Conservation (phyloP, 2,113 vertebrate genomes). For the Dendrocopos noguchii region DNA sequence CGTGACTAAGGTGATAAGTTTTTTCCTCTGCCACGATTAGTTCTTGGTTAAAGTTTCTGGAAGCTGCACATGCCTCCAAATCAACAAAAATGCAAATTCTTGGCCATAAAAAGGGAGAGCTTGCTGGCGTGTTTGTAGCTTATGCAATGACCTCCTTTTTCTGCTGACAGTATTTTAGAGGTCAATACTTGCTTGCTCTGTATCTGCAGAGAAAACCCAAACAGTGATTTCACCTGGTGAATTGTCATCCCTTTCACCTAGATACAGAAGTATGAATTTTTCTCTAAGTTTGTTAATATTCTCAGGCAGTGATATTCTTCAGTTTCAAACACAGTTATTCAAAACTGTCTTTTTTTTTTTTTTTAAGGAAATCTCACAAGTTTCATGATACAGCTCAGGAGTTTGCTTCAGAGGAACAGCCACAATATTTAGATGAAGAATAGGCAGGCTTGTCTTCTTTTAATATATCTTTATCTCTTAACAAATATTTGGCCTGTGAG, state of each 20-base stretch:
- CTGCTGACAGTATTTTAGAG: neutral
- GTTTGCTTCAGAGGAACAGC: neutral
- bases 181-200: neutral
- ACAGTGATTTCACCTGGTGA: neutral
- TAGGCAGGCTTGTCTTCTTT: neutral
- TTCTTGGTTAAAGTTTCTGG: constrained; percentile 3
- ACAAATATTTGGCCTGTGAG: neutral
- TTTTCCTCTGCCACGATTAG: neutral
- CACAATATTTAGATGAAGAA: neutral
- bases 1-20: neutral
- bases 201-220: neutral
- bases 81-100: neutral
- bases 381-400: neutral
- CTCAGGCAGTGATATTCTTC: neutral
- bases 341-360: neutral
- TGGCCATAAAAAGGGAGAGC: neutral
- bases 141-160: neutral
- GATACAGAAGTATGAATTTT: neutral
- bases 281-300: neutral
- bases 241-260: neutral
- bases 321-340: neutral
- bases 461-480: neutral
- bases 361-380: neutral
- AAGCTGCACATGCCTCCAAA: neutral
- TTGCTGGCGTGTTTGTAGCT: neutral